phyloP scores from a whole-genome alignment of 2,888 invertebrate genomes.

The Polyommatus icarus region DNA sequence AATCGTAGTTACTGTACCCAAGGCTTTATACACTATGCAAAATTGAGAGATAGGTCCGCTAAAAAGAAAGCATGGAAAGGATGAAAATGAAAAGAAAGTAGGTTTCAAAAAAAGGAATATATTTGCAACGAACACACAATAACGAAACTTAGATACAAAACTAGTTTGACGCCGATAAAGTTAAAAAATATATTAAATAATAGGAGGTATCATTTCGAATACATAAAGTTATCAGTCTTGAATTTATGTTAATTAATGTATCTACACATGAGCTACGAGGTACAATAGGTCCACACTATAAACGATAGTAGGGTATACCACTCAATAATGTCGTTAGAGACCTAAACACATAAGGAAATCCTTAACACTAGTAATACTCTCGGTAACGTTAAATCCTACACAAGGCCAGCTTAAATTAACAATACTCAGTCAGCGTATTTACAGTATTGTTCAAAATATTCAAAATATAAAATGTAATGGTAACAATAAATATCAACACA shows the following conservation, averaged over 20 bases:
- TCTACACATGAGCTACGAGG: slow-evolving; percentile 62
- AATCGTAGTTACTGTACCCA: slow-evolving; percentile 69
- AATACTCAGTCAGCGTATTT: slow-evolving; percentile 17
- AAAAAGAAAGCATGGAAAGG: slow-evolving; percentile 75
- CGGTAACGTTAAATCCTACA: slow-evolving; percentile 9
- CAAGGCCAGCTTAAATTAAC: slow-evolving; percentile 20
- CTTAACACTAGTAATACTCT: slow-evolving; percentile 26
- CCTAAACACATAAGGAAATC: slow-evolving; percentile 13
- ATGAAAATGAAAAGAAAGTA: slow-evolving; percentile 79
- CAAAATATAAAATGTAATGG: slow-evolving; percentile 5
- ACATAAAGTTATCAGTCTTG: slow-evolving; percentile 48
- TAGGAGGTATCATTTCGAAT: slow-evolving; percentile 37
- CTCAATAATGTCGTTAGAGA: background rate
- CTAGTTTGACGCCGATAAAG: slow-evolving; percentile 57
- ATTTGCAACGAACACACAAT: slow-evolving; percentile 80
- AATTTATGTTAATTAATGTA: slow-evolving; percentile 48
- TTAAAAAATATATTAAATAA: slow-evolving; percentile 56
- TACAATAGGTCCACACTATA: slow-evolving; percentile 48
- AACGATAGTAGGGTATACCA: slow-evolving; percentile 1
- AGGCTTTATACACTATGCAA: slow-evolving; percentile 66
- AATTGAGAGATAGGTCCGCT: slow-evolving; percentile 71
- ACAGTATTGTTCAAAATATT: slow-evolving; percentile 22
- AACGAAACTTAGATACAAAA: slow-evolving; percentile 72
- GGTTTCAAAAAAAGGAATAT: slow-evolving; percentile 76
- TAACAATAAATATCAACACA: slow-evolving; percentile 27